Percentiles rank a stretch among this genome's conserved stretches.
Evolutionary conservation across 2,888 invertebrate species (phyloP).

Genomic region (Caenorhabditis drosophilae): DNA sequence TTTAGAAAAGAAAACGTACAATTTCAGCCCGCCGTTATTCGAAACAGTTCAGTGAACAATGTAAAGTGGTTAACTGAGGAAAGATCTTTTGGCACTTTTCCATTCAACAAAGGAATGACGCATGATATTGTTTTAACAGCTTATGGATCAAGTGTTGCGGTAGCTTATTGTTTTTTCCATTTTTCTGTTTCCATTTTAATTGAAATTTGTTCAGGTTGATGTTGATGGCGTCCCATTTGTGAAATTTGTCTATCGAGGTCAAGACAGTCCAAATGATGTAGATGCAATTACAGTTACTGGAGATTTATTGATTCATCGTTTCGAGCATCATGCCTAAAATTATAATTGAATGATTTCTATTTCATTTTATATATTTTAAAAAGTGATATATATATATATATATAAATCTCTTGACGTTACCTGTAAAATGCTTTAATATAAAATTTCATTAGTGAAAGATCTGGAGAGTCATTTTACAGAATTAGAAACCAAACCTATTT

Average conservation of each 20-base stretch:
- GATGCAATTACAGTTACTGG: constrained; percentile 47
- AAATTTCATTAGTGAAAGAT: too few species aligned
- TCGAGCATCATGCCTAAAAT: constrained; percentile 40
- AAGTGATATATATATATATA: too few species aligned
- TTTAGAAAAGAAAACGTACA: background rate
- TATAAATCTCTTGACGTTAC: too few species aligned
- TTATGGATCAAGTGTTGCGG: constrained; percentile 47
- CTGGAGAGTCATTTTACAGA: too few species aligned
- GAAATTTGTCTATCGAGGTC: constrained; percentile 50
- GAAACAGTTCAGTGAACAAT: constrained; percentile 52
- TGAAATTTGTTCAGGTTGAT: constrained; percentile 37
- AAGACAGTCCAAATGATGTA: constrained; percentile 37
- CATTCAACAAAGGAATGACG: constrained; percentile 59
- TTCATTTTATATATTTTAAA: too few species aligned
- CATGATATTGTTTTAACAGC: constrained; percentile 55
- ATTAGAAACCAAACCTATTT: too few species aligned
- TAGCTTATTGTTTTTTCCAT: constrained; percentile 3
- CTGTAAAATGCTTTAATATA: too few species aligned
- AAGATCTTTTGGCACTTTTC: constrained; percentile 50
- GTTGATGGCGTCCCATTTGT: constrained; percentile 54
- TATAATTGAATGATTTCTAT: too few species aligned
- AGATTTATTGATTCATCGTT: constrained; percentile 51
- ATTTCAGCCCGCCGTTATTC: constrained; percentile 50
- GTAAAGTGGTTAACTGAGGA: constrained; percentile 57
- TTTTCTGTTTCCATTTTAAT: background rate